Percentiles rank a stretch among this genome's conserved stretches.
phyloP scores from a whole-genome alignment of 2,888 invertebrate species.

The Leptura quadrifasciata region DNA sequence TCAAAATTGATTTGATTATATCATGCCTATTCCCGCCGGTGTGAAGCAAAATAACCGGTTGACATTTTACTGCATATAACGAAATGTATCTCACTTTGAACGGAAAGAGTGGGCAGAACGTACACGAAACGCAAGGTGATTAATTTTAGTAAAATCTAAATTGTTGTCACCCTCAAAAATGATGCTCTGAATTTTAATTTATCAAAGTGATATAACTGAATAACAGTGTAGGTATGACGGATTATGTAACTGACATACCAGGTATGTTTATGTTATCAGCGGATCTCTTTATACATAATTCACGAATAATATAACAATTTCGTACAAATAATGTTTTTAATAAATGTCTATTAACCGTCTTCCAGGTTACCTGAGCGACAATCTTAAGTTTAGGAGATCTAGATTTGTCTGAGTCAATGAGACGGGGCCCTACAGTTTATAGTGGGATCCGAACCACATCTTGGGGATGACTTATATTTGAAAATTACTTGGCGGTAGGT shows the following conservation, averaged over 20 bases:
- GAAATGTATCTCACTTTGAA: conserved; percentile 6
- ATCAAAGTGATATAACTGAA: not conserved
- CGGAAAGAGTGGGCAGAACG: conserved; percentile 13
- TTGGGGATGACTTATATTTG: too few relatives aligned
- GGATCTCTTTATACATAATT: too few relatives aligned
- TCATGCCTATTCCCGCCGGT: not conserved
- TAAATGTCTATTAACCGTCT: too few relatives aligned
- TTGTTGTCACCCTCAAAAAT: conserved; percentile 18
- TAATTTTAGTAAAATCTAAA: conserved; percentile 21
- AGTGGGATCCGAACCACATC: too few relatives aligned
- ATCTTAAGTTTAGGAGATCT: too few relatives aligned
- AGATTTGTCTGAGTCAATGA: too few relatives aligned
- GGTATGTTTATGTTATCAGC: too few relatives aligned
- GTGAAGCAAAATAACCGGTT: not conserved
- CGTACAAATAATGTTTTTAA: too few relatives aligned
- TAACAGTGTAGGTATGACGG: not conserved
- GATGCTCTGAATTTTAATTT: conserved; percentile 2
- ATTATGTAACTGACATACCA: not conserved
- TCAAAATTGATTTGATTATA: not conserved
- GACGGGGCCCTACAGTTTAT: too few relatives aligned
- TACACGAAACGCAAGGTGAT: conserved; percentile 11
- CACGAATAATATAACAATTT: too few relatives aligned
- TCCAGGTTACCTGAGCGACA: too few relatives aligned
- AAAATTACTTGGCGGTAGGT: too few relatives aligned
- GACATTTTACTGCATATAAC: not conserved